Conservation (phyloP, 1,140 invertebrate genomes). For the Heliconius melpomene region DNA sequence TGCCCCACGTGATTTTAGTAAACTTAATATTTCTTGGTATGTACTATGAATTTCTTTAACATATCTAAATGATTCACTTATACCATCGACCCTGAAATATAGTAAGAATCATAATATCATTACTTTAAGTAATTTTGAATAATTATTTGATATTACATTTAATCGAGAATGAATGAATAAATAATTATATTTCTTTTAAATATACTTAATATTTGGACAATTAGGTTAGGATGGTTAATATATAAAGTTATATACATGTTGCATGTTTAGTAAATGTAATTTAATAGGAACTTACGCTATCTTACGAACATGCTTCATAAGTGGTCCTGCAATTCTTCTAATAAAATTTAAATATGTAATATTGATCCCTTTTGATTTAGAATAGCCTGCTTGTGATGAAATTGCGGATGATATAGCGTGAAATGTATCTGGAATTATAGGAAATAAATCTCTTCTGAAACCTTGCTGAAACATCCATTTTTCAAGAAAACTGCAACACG, state of each 20-base stretch:
- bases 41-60: slow-evolving; percentile 71
- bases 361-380: slow-evolving; percentile 68
- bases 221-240: too few species aligned
- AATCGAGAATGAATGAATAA: too few species aligned
- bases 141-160: too few species aligned
- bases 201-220: too few species aligned
- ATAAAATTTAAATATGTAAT: slow-evolving; percentile 71
- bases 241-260: too few species aligned
- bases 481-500: slow-evolving; percentile 61
- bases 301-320: slow-evolving; percentile 69
- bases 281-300: slow-evolving; percentile 51
- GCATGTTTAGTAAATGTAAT: slow-evolving; percentile 9
- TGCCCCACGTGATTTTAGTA: slow-evolving; percentile 62
- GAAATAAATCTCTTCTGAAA: slow-evolving; percentile 71
- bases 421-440: slow-evolving; percentile 70
- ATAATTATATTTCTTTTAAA: too few species aligned
- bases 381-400: slow-evolving; percentile 49
- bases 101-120: not conserved
- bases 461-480: slow-evolving; percentile 77
- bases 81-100: slow-evolving; percentile 49
- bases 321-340: slow-evolving; percentile 63
- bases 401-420: slow-evolving; percentile 62
- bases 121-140: too few species aligned
- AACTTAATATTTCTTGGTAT: slow-evolving; percentile 65
- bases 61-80: slow-evolving; percentile 60